Base-by-base conservation (phyloP, 2,888 invertebrate species). In the Plagodis dolabraria region DNA sequence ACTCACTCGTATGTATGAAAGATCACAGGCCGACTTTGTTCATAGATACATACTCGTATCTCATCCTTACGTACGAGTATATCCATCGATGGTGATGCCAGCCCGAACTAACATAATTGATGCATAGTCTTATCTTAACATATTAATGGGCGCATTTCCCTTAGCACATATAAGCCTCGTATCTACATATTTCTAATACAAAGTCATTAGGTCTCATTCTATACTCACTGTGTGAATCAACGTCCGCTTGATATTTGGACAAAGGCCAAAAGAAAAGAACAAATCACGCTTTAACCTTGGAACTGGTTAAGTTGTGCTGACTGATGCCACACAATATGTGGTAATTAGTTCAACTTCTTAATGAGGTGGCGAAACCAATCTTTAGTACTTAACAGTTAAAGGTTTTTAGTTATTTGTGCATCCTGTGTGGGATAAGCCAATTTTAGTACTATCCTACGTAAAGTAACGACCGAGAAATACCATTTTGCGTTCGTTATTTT, bases 171-270 rank as follows among this genome's bases (percentile, higher is more conserved):
- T n/a, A n/a, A n/a, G n/a, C n/a, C n/a, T n/a, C n/a, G n/a, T n/a
- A n/a, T n/a, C n/a, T n/a, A n/a, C n/a, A n/a, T n/a, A 6, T 47
- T 47, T 11, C 12, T 8, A 10, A 42, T 10, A 47, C 6, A 11
- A 12, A 36, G 51, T 53, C 22, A 34, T 43, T 55, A 48, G 36
- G 52, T 67, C 69, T 65, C 64, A 62, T 62, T 68, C 62, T 64
- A 71, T 66, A 67, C 66, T 65, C 45, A 34, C 55, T 55, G 65
- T 63, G 75, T 85, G 85, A 85, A 84, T 86, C 85, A 85, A 81
- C 80, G 82, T 72, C 76, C 74, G 74, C 70, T 67, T 72, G 72
- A 74, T 74, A 70, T 73, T 80, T 87, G 88, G 87, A 78, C 57
- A 42, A 34, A 51, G 60, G 85, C 87, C 87, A 87, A 60, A 74